phyloP scores from a whole-genome alignment of 2,888 invertebrate genomes.

The Patella depressa region DNA sequence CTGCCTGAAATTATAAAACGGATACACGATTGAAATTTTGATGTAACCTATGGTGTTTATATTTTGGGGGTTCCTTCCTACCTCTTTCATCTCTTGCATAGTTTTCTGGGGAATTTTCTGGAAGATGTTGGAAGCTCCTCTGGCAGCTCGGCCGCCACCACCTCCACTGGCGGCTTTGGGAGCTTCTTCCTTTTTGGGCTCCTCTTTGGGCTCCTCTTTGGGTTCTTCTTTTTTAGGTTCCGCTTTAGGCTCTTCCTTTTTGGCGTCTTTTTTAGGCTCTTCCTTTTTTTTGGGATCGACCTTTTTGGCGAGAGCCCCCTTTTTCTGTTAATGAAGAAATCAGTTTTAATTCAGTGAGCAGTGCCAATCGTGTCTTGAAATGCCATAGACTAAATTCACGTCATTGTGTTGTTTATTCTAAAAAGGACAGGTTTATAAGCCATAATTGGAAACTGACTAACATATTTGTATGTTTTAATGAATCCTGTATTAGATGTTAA shows the following conservation, averaged over 20 bases:
- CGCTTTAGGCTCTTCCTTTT: neutral
- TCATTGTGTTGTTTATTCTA: too few species aligned
- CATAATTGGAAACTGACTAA: too few species aligned
- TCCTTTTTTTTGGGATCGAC: neutral
- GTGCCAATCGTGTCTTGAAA: too few species aligned
- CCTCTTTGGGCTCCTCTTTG: neutral
- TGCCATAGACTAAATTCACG: too few species aligned
- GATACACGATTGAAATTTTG: neutral
- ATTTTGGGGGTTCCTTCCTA: conserved; percentile 39
- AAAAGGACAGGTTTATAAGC: too few species aligned
- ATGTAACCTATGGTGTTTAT: conserved; percentile 14
- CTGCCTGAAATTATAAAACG: conserved; percentile 46
- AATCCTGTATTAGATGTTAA: too few species aligned
- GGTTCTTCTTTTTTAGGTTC: neutral
- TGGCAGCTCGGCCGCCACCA: conserved; percentile 52
- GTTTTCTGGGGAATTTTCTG: conserved; percentile 73
- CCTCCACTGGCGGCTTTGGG: neutral
- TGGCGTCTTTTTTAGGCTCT: neutral
- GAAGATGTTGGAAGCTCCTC: conserved; percentile 72
- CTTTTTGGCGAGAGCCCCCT: conserved; percentile 10
- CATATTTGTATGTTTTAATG: too few species aligned
- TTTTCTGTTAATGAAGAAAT: conserved; percentile 10
- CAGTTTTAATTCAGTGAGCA: neutral
- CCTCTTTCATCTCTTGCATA: conserved; percentile 74
- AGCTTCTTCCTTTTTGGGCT: neutral